These are phyloP conservation scores for Conomelus anceps DNA, from an alignment of 2,888 invertebrate genomes.

Conservation along the genomic window DNA sequence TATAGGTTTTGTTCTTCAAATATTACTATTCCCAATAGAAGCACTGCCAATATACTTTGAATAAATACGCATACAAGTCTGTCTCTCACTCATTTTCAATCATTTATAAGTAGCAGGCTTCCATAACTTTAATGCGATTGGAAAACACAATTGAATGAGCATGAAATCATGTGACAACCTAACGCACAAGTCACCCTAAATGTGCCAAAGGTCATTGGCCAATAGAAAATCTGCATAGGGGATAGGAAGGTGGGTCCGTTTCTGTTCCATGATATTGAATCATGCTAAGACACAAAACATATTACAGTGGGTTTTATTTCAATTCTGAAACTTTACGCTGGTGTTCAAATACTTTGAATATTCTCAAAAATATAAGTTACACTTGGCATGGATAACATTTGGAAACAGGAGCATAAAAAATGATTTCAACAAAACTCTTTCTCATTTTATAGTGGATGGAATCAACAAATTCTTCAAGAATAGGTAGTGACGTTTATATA, in stretches of 20 bases:
- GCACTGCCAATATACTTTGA: not conserved
- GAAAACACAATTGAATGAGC: not conserved
- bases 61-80: not conserved
- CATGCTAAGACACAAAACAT: not conserved
- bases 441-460: not conserved
- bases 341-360: not conserved
- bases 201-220: not conserved
- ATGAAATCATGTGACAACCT: not conserved
- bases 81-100: not conserved
- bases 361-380: not conserved
- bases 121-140: not conserved
- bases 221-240: too few relatives aligned
- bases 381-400: not conserved
- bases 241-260: not conserved
- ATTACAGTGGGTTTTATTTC: not conserved
- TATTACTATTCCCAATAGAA: not conserved
- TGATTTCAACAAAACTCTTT: not conserved
- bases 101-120: not conserved
- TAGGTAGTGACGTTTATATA: too few relatives aligned
- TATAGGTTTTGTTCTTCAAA: not conserved
- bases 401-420: not conserved
- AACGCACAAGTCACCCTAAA: too few relatives aligned
- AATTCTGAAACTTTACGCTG: not conserved
- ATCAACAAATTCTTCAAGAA: not conserved
- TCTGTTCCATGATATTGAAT: not conserved